A percentile compares a stretch with the other conserved stretches of the same genome.
phyloP scores from a whole-genome alignment of 2,113 vertebrate species.

The Capreolus pygargus region DNA sequence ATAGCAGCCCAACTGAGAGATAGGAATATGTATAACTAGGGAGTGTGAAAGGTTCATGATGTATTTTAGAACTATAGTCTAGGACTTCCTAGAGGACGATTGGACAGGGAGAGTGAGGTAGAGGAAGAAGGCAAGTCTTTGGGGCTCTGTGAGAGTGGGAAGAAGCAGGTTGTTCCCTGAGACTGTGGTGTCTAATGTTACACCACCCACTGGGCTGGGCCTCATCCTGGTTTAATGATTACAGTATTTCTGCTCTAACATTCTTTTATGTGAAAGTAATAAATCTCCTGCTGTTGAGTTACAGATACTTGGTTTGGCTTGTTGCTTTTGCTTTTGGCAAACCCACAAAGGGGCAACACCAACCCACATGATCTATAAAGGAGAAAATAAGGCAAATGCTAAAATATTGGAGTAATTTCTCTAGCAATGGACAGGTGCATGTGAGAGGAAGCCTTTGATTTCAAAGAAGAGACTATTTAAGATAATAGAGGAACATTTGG shows the following conservation, averaged over 20 bases:
- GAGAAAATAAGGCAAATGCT: conserved; percentile 25
- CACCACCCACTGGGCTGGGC: no score
- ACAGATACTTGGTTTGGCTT: background rate
- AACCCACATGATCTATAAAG: background rate
- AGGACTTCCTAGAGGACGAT: background rate
- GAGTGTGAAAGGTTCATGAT: background rate
- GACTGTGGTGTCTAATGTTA: background rate
- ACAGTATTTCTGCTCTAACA: background rate
- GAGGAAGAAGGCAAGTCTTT: background rate
- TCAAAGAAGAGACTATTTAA: background rate
- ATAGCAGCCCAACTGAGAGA: background rate
- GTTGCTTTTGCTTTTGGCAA: background rate
- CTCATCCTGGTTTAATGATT: background rate
- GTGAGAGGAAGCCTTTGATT: background rate
- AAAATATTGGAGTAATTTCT: background rate
- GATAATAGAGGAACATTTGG: background rate
- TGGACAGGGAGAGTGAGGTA: background rate
- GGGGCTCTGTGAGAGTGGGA: background rate
- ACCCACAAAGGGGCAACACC: background rate
- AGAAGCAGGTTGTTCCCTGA: background rate
- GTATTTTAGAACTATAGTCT: background rate
- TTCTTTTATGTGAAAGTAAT: background rate
- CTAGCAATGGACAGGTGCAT: background rate
- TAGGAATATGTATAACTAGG: background rate
- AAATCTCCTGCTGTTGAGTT: background rate